Evolutionary conservation across 1,140 invertebrate species (phyloP).

Genomic region (Eupristina koningsbergeri): DNA sequence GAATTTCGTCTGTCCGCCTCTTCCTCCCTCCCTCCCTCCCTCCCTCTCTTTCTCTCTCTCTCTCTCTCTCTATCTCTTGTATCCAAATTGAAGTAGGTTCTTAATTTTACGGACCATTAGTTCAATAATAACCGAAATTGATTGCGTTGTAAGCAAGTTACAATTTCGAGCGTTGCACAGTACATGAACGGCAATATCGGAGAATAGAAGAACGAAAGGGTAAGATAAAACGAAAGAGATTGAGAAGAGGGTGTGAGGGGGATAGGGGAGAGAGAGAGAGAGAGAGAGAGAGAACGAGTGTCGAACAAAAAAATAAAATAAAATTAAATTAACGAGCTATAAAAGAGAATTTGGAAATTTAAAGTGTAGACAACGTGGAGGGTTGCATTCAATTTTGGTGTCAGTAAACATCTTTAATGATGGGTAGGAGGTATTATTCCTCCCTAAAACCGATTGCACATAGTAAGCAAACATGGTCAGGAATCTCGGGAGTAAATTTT

Average conservation of each 20-base stretch:
- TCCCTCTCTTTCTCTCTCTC: neutral
- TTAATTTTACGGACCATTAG: conserved; percentile 69
- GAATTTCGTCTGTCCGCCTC: no score
- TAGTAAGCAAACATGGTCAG: conserved; percentile 7
- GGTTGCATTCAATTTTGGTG: conserved; percentile 19
- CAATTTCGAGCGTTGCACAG: conserved; percentile 49
- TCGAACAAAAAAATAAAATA: no score
- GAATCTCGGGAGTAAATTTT: conserved; percentile 15
- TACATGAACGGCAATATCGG: conserved; percentile 35
- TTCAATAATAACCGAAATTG: conserved; percentile 67
- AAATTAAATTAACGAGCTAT: conserved; percentile 38
- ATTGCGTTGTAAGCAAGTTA: conserved; percentile 67
- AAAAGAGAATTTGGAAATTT: conserved; percentile 7
- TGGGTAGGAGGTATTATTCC: neutral
- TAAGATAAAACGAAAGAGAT: neutral
- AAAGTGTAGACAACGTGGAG: neutral
- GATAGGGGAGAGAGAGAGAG: no score
- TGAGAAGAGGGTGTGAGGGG: neutral
- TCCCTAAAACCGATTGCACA: conserved; percentile 10
- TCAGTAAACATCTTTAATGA: conserved; percentile 14
- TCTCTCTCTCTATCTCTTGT: neutral
- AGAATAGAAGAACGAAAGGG: neutral
- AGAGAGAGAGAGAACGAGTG: neutral
- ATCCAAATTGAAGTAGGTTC: conserved; percentile 2
- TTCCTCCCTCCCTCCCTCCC: neutral